phyloP scores from a whole-genome alignment of 2,113 vertebrate species.

The Meriones unguiculatus region DNA sequence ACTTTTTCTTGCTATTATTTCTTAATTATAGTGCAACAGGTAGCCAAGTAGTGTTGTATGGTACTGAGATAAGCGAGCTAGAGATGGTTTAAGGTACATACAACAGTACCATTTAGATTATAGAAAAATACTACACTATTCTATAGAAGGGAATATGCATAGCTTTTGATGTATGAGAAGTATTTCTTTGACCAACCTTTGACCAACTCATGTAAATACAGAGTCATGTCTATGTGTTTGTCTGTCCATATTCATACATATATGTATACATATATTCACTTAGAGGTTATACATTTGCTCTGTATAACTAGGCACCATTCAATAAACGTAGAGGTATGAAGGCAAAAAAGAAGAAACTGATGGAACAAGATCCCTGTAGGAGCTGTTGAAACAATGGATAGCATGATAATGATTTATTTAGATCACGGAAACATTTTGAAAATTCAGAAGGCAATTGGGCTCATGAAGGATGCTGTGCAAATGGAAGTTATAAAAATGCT shows the following conservation, averaged over 20 bases:
- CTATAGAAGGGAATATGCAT: neutral
- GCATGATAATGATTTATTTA: neutral
- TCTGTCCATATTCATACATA: accelerated
- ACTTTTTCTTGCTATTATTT: neutral
- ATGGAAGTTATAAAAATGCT: neutral
- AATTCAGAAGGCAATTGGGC: neutral
- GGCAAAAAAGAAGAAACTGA: neutral
- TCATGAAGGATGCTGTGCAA: neutral
- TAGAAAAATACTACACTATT: neutral
- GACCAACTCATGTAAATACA: too few species aligned
- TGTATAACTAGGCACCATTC: neutral
- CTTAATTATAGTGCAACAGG: neutral
- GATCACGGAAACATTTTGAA: neutral
- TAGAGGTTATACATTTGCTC: neutral
- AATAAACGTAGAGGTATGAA: neutral
- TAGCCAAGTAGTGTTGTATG: neutral
- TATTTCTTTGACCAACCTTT: neutral
- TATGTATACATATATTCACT: neutral
- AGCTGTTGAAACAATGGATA: neutral
- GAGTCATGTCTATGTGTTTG: neutral
- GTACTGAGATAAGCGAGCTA: neutral
- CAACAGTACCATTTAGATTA: neutral
- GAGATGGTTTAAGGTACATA: neutral
- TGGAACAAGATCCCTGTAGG: neutral
- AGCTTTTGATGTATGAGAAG: neutral